Evolutionary conservation across 2,113 vertebrate species (phyloP), one percentile per base, ranked within the genome.

Genomic region (Zeus faber): DNA sequence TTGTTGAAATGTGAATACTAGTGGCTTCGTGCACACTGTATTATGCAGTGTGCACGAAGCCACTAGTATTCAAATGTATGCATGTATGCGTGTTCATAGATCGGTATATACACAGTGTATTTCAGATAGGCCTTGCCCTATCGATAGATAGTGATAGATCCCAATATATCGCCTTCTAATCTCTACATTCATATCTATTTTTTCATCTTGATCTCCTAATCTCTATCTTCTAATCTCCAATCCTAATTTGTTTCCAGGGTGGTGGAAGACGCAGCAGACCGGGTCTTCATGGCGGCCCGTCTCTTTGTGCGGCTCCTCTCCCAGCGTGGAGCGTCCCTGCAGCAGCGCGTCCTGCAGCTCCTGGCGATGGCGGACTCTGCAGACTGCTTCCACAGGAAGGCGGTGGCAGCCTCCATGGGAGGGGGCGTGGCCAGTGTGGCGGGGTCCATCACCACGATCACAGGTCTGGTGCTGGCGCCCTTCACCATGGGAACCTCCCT

Each of bases 401-500:
- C 89, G 0, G 87, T 90, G 9, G 84, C 62, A 0, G 88, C 87
- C 46, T 88, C 86, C 8, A 37, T 91, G 0, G 81, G 86, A 0
- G 90, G 91, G 0, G 87, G 87, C 0, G 57, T 89, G 62, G 85
- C 87, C 37, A 90, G 91, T 0, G 72, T 91, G 0, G 86, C 85
- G 0, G 91, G 91, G 3, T 88, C 89, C 0, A 35, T 91, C 74
- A 84, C 85, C 3, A 90, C 88, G 48, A 89, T 92, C 80, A 91
- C 86, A 0, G 91, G 90, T 11, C 79, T 91, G 20, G 64, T 87
- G 0, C 52, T 91, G 72, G 90, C 89, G 0, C 91, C 91, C 6
- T 86, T 92, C 68, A 92, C 89, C 0, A 66, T 82, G 0, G 90
- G 91, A 0, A 77, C 86, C 0, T 91, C 91, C 1, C 75, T 91